These are phyloP conservation scores for Sarcophaga variegata DNA, from an alignment of 2,888 invertebrate species.

Conservation along the genomic window DNA sequence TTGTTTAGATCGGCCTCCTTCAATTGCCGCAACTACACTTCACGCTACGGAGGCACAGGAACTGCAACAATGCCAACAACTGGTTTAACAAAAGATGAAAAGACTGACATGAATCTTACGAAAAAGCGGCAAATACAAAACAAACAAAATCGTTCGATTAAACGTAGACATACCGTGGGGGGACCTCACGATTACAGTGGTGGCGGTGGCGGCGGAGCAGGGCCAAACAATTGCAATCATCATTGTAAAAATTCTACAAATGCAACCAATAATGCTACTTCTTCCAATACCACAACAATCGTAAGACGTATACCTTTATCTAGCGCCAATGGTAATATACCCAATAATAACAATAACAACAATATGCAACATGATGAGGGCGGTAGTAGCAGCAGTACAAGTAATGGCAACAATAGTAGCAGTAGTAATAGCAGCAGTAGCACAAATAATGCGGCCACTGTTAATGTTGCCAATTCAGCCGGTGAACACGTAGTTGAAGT, in stretches of 20 bases:
- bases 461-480: conserved; percentile 71
- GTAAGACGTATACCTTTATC: conserved; percentile 72
- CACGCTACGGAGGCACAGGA: conserved; percentile 79
- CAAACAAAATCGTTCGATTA: conserved; percentile 86
- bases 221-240: conserved; percentile 69
- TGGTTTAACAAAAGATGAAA: conserved; percentile 87
- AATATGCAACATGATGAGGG: conserved; percentile 74
- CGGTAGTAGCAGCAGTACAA: conserved; percentile 59
- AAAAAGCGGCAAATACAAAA: conserved; percentile 86
- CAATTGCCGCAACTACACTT: conserved; percentile 81
- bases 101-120: conserved; percentile 90
- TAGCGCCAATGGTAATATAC: conserved; percentile 74
- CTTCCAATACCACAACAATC: conserved; percentile 49
- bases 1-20: conserved; percentile 81
- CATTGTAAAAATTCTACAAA: conserved; percentile 69
- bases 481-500: conserved; percentile 80
- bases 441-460: conserved; percentile 63
- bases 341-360: conserved; percentile 70
- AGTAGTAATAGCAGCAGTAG: conserved; percentile 56
- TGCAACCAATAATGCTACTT: conserved; percentile 60
- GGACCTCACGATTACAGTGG: conserved; percentile 91
- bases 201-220: conserved; percentile 24
- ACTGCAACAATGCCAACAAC: conserved; percentile 72
- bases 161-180: conserved; percentile 95
- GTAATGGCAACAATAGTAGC: conserved; percentile 68